A percentile compares a stretch with the other conserved stretches of the same genome.
Evolutionary conservation across 2,888 invertebrate genomes (phyloP).

Genomic region (Latheticus oryzae): DNA sequence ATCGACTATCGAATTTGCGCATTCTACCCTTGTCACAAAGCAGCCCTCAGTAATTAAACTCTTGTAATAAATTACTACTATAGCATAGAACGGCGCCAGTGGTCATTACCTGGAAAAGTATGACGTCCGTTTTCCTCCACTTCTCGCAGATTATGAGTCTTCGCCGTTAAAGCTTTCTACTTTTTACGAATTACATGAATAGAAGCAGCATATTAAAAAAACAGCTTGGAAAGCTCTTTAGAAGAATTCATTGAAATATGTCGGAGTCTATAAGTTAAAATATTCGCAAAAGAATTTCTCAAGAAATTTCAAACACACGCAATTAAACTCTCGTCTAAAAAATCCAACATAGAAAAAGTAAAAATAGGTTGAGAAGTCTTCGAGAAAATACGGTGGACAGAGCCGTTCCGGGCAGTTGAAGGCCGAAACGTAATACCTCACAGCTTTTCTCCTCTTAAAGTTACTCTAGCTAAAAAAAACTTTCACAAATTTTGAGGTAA

Average conservation of each 20-base stretch:
- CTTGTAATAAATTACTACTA: conserved; percentile 47
- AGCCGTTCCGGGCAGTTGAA: too few species aligned
- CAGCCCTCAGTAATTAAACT: conserved; percentile 46
- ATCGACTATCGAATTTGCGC: conserved; percentile 38
- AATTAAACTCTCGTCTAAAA: conserved; percentile 6
- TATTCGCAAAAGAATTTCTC: conserved; percentile 1
- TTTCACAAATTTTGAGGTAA: too few species aligned
- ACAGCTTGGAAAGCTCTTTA: conserved; percentile 6
- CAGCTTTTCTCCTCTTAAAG: too few species aligned
- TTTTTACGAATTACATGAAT: conserved; percentile 16
- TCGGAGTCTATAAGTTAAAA: conserved; percentile 3
- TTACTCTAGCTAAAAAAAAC: too few species aligned
- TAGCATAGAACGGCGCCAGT: conserved; percentile 44
- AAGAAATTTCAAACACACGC: conserved; percentile 11
- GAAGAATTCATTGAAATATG: conserved; percentile 17
- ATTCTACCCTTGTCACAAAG: conserved; percentile 41
- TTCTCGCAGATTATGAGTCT: conserved; percentile 43
- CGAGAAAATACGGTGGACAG: too few species aligned
- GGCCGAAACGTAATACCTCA: too few species aligned
- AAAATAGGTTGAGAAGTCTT: too few species aligned
- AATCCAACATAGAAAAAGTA: not conserved
- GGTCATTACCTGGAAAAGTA: conserved; percentile 48
- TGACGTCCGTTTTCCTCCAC: conserved; percentile 42
- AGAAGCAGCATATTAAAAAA: conserved; percentile 25
- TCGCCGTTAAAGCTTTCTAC: conserved; percentile 25